phyloP scores from a whole-genome alignment of 92 coral and sea anemone species.

The Actinostola sp. region DNA sequence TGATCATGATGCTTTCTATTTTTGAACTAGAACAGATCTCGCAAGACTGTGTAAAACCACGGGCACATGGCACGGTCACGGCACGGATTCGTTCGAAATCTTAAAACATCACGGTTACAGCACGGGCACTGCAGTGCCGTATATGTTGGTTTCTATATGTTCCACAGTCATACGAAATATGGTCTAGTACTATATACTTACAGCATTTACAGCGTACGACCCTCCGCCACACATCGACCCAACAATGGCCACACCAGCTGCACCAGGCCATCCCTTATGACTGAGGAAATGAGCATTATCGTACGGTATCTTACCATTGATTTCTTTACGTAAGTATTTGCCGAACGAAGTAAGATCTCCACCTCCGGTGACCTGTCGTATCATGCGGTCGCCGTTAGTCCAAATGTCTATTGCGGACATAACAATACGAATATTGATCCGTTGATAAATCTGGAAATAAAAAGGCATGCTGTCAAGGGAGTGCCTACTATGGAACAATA shows the following conservation, averaged over 20 bases:
- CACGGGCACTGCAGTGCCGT: too few relatives aligned
- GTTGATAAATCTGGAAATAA: too few relatives aligned
- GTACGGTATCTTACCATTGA: conserved; percentile 28
- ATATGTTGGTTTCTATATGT: too few relatives aligned
- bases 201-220: conserved; percentile 56
- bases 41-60: too few relatives aligned
- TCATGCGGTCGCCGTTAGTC: conserved; percentile 54
- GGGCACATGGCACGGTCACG: too few relatives aligned
- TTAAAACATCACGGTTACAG: too few relatives aligned
- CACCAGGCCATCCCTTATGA: conserved; percentile 47
- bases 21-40: too few relatives aligned
- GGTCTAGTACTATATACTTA: conserved; percentile 7
- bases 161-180: neutral
- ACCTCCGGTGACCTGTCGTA: conserved; percentile 8
- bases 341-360: neutral
- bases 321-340: neutral
- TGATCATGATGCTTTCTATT: too few relatives aligned
- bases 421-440: conserved; percentile 50
- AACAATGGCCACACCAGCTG: conserved; percentile 61
- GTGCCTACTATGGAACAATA: too few relatives aligned
- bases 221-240: conserved; percentile 58
- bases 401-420: conserved; percentile 49
- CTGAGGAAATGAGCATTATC: conserved; percentile 70
- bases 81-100: too few relatives aligned
- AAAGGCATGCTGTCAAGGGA: too few relatives aligned